phyloP scores from a whole-genome alignment of 2,797 vertebrate genomes.

The Oreochromis mossambicus region DNA sequence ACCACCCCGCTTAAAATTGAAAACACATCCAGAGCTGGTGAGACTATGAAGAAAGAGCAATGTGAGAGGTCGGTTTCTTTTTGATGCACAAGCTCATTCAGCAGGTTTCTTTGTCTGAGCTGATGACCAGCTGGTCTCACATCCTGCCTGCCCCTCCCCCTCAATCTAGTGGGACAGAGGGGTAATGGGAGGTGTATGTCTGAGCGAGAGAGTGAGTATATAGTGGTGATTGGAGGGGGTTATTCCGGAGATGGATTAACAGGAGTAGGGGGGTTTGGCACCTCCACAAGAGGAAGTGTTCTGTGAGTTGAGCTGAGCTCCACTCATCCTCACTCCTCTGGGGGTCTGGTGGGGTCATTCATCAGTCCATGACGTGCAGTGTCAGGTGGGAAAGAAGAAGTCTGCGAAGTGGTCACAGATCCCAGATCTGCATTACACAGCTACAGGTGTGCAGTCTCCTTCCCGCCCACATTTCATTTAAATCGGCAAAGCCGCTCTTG shows the following conservation, averaged over 20 bases:
- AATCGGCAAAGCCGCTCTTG: too few relatives aligned
- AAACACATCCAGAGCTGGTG: slow-evolving; percentile 10
- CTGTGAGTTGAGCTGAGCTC: slow-evolving; percentile 29
- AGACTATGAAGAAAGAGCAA: slow-evolving; percentile 8
- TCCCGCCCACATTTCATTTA: not conserved
- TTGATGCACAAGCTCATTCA: slow-evolving; percentile 71
- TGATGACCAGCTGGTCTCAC: slow-evolving; percentile 76
- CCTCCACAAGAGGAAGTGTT: slow-evolving; percentile 32
- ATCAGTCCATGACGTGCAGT: slow-evolving; percentile 4
- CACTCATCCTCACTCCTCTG: slow-evolving; percentile 36
- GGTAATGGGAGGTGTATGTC: slow-evolving; percentile 22
- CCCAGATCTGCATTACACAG: not conserved
- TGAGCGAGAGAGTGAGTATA: not conserved
- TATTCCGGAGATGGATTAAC: slow-evolving; percentile 68
- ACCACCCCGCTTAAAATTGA: not conserved
- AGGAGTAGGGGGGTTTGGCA: not conserved
- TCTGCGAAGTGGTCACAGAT: not conserved
- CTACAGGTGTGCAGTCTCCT: not conserved
- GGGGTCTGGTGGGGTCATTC: slow-evolving; percentile 7
- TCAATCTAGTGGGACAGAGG: slow-evolving; percentile 30
- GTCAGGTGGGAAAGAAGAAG: slow-evolving; percentile 19
- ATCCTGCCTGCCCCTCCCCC: slow-evolving; percentile 61
- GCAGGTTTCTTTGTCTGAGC: slow-evolving; percentile 77
- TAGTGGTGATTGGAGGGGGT: slow-evolving; percentile 6
- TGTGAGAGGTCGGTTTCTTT: slow-evolving; percentile 47